These are phyloP conservation scores for Osmerus mordax DNA, from an alignment of 2,113 vertebrate genomes.

Conservation along the genomic window DNA sequence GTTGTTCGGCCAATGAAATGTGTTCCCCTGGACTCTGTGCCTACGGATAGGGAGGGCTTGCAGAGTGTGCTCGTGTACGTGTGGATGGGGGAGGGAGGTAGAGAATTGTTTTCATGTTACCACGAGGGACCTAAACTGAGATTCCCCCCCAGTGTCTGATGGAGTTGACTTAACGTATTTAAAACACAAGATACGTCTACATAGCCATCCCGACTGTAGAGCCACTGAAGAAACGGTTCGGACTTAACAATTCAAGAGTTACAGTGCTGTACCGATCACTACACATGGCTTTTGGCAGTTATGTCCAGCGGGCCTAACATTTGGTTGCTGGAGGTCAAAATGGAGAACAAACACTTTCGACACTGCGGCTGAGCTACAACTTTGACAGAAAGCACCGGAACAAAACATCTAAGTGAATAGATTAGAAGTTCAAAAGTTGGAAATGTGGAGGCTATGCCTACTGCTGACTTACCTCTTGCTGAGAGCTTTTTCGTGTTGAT, in stretches of 20 bases:
- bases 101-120: no score
- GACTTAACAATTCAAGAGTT: background rate
- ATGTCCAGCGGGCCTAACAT: background rate
- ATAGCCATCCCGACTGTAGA: no score
- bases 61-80: no score
- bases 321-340: conserved; percentile 2
- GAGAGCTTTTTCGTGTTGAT: conserved; percentile 99
- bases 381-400: conserved; percentile 29
- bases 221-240: background rate
- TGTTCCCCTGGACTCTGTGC: background rate
- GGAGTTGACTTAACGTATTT: no score
- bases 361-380: background rate
- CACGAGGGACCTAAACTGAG: no score
- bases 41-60: background rate
- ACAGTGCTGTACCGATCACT: background rate
- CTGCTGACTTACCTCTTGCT: conserved; percentile 84
- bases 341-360: background rate
- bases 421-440: background rate
- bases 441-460: no score
- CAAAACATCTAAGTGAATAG: background rate
- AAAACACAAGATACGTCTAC: no score
- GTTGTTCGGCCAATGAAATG: background rate
- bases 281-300: background rate
- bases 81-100: no score
- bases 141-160: no score